Evolutionary conservation across 2,113 vertebrate genomes (phyloP).

Genomic region (Xiphophorus hellerii): DNA sequence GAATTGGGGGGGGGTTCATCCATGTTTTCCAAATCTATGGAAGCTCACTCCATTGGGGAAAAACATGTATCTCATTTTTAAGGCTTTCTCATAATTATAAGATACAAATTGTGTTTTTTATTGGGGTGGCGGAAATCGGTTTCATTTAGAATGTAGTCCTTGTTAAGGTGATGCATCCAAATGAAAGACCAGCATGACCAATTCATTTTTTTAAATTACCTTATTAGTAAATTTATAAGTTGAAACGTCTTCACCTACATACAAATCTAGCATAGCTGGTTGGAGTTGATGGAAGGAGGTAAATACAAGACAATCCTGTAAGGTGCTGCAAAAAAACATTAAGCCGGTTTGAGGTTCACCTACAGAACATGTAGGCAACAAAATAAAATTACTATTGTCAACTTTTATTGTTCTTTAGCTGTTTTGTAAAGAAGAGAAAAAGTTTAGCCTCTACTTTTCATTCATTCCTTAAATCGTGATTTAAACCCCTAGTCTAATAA

Average conservation of each 20-base stretch:
- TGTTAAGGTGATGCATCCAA: no score
- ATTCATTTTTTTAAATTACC: no score
- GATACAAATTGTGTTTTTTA: no score
- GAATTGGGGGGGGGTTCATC: no score
- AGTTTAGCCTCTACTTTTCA: neutral
- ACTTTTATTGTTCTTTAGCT: neutral
- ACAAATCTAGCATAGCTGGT: neutral
- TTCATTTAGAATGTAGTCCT: no score
- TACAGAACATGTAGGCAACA: neutral
- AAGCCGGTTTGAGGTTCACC: neutral
- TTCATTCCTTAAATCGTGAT: no score
- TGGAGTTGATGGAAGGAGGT: neutral
- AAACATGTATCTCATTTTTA: no score
- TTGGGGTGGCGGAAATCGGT: no score
- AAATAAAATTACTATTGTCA: neutral
- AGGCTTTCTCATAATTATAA: no score
- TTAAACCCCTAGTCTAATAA: neutral
- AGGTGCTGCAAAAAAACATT: neutral
- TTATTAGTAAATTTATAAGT: neutral
- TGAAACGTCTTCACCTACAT: neutral
- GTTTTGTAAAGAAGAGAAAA: neutral
- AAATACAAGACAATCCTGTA: neutral
- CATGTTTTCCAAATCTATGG: no score
- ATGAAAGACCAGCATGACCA: no score
- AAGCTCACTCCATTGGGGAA: no score